A percentile compares a stretch with the other conserved stretches of the same genome.
These are phyloP conservation scores for Neopipo cinnamomea DNA, from an alignment of 2,113 vertebrate species.

Conservation along the genomic window DNA sequence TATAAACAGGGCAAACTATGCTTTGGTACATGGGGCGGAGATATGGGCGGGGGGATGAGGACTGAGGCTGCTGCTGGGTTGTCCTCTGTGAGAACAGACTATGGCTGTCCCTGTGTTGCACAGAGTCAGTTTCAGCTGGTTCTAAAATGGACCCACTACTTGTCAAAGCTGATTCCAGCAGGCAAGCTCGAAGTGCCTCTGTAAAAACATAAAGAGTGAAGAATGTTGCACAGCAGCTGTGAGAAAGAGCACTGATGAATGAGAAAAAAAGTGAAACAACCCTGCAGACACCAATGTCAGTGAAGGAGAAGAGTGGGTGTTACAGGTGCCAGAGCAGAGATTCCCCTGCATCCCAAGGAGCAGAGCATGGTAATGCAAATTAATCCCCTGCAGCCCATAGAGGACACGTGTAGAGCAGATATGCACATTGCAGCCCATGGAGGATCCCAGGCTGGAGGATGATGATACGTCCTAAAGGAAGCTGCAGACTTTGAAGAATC, in stretches of 20 bases:
- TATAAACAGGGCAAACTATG: not conserved
- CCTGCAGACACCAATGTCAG: not conserved
- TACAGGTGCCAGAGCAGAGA: not conserved
- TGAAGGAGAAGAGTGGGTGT: not conserved
- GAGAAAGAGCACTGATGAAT: not conserved
- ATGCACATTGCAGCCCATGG: not conserved
- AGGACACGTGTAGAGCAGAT: not conserved
- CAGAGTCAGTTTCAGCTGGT: not conserved
- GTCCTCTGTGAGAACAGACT: not conserved
- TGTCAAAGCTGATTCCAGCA: not conserved
- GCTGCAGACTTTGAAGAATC: not conserved
- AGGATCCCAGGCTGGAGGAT: not conserved
- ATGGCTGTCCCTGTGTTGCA: not conserved
- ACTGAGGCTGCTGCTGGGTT: not conserved
- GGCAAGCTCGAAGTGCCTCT: not conserved
- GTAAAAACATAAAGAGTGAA: not conserved
- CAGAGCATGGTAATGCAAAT: not conserved
- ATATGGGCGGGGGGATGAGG: not conserved
- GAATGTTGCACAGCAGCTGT: not conserved
- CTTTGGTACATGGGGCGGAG: not conserved
- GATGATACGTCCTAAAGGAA: not conserved
- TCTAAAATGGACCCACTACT: not conserved
- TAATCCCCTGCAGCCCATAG: not conserved
- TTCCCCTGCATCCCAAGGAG: not conserved
- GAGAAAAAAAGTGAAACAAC: not conserved